Percentiles rank a stretch among this genome's conserved stretches.
Conservation (phyloP, 2,113 vertebrate species). For the Xenopus tropicalis region DNA sequence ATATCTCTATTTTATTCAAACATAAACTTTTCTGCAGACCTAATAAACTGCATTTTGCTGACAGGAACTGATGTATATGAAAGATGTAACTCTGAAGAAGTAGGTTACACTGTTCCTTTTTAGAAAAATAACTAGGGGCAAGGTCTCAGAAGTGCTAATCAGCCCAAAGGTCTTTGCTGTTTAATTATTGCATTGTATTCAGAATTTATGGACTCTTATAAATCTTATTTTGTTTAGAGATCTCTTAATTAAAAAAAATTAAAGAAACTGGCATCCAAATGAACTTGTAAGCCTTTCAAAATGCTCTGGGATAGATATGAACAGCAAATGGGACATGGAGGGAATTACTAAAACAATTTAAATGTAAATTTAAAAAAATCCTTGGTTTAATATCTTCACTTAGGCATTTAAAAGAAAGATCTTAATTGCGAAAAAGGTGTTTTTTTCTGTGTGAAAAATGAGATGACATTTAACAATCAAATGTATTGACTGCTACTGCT, state of each 20-base stretch:
- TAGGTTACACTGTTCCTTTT: constrained; percentile 11
- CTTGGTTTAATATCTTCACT: no score
- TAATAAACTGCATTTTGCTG: constrained; percentile 18
- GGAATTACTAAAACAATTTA: constrained; percentile 19
- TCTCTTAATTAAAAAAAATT: background rate
- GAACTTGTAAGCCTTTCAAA: constrained; percentile 6
- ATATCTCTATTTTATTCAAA: constrained; percentile 25
- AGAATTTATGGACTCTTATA: constrained; percentile 3
- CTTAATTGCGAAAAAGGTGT: no score
- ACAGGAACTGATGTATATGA: constrained; percentile 18
- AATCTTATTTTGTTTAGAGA: constrained; percentile 20
- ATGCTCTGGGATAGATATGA: background rate
- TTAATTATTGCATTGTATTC: constrained; percentile 10
- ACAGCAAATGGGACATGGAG: background rate
- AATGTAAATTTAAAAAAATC: constrained; percentile 1
- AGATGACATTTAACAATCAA: no score
- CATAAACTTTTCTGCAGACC: constrained; percentile 14
- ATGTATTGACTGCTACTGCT: no score
- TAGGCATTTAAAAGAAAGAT: no score
- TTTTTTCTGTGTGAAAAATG: no score
- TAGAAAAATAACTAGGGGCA: constrained; percentile 29
- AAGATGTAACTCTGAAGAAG: background rate
- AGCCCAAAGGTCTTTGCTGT: background rate
- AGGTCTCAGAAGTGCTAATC: constrained; percentile 22
- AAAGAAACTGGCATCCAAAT: constrained; percentile 2